phyloP scores from a whole-genome alignment of 2,888 invertebrate genomes.

The Agrochola macilenta region DNA sequence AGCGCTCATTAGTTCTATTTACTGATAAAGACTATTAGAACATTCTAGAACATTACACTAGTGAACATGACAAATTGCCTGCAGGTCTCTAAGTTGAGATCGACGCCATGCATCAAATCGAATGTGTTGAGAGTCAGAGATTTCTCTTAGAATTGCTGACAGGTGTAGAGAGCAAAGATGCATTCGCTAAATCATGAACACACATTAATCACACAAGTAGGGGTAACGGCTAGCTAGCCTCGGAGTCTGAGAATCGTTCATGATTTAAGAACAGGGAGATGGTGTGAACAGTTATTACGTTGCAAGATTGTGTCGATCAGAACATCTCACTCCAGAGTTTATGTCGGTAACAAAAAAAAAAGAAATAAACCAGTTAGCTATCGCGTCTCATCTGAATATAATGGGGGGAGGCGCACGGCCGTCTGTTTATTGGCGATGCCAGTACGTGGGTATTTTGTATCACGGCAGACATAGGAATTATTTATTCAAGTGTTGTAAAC shows the following conservation, averaged over 20 bases:
- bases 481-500: slow-evolving; percentile 65
- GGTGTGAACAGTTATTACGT: slow-evolving; percentile 63
- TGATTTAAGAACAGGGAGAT: slow-evolving; percentile 56
- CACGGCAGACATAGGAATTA: slow-evolving; percentile 66
- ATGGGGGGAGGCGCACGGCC: slow-evolving; percentile 81
- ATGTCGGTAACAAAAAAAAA: slow-evolving; percentile 64
- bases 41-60: slow-evolving; percentile 28
- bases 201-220: slow-evolving; percentile 78
- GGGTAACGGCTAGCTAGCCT: slow-evolving; percentile 66
- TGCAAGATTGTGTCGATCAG: slow-evolving; percentile 67
- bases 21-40: slow-evolving; percentile 39
- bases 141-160: slow-evolving; percentile 67
- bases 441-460: slow-evolving; percentile 79
- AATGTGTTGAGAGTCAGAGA: slow-evolving; percentile 56
- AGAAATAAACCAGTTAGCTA: slow-evolving; percentile 69
- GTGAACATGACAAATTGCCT: slow-evolving; percentile 57
- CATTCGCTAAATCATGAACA: slow-evolving; percentile 75
- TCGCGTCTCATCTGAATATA: slow-evolving; percentile 87
- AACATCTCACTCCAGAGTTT: slow-evolving; percentile 74
- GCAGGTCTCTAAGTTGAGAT: slow-evolving; percentile 52
- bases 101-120: slow-evolving; percentile 57
- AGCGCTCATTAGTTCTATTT: slow-evolving; percentile 31
- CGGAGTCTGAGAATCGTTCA: slow-evolving; percentile 47
- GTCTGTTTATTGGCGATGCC: slow-evolving; percentile 77
- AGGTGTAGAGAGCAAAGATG: slow-evolving; percentile 70